Base-by-base conservation (phyloP, 2,888 invertebrate species). In the Sarcophaga caerulescens region DNA sequence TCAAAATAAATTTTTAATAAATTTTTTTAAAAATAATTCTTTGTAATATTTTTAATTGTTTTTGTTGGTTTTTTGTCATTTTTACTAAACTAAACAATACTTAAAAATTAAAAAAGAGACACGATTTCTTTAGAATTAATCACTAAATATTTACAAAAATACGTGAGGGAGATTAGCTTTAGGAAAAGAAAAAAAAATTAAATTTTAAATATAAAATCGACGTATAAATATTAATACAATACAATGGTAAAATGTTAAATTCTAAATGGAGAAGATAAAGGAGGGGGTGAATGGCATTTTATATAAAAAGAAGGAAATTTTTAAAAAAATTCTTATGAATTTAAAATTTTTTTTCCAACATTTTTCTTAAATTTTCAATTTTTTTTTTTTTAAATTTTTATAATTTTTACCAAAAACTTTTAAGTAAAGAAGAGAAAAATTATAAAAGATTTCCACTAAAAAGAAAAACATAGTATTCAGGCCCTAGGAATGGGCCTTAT, bases 61-160 rank as follows among this genome's bases (percentile, higher is more conserved):
- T 76, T 12, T 52, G 23, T 74, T 14, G 44, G 45, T 81, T 12
- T 78, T 44, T 65, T 47, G 44, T 66, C 14, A 14, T 47, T 75
- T 76, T 75, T 63, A 66, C 57, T 77, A 75, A n/a, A 76, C 75
- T 84, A 70, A 84, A 70, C 65, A 65, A 75, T 79, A 79, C 70
- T 80, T 83, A 76, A 57, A 71, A 65, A 63, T 11, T 65, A 70
- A 70, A 66, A 63, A 35, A 2, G 35, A 35, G 8, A 35, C 2
- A 35, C 6, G 6, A 35, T 8, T 10, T 25, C 35, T 59, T 74
- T 70, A 79, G 57, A 35, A 74, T 11, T 68, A 68, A 68, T 44
- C 44, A 23, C 35, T n/a, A 62, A 81, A 68, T 83, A 83, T 83
- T 35, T 83, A 83, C 83, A 83, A 68, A n/a, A 35, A 35, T 35